phyloP scores from a whole-genome alignment of 1,140 invertebrate species.

The Tenebrio molitor region DNA sequence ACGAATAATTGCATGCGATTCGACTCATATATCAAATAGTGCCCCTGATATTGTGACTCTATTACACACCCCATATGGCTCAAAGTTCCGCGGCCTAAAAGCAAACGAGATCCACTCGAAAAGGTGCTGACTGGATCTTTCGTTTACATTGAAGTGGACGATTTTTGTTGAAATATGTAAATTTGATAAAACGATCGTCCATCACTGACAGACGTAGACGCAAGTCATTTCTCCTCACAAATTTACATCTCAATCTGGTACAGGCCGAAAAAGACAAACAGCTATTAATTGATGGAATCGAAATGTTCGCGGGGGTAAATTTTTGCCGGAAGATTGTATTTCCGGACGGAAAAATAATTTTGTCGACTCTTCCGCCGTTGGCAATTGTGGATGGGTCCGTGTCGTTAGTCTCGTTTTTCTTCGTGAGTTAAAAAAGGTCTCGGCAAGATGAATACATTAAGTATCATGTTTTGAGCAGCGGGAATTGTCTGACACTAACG shows the following conservation, averaged over 20 bases:
- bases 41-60: slow-evolving; percentile 13
- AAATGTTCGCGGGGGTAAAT: no score
- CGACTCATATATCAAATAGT: slow-evolving; percentile 25
- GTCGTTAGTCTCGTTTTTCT: no score
- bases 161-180: slow-evolving; percentile 66
- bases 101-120: slow-evolving; percentile 61
- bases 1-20: slow-evolving; percentile 33
- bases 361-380: no score
- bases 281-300: no score
- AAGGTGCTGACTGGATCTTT: slow-evolving; percentile 63
- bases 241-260: slow-evolving; percentile 10
- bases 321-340: no score
- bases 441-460: slow-evolving; percentile 49
- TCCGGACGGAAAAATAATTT: no score
- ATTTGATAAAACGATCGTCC: slow-evolving; percentile 56
- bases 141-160: slow-evolving; percentile 56
- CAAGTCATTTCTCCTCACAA: slow-evolving; percentile 12
- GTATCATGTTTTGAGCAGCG: slow-evolving; percentile 52
- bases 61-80: slow-evolving; percentile 19
- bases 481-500: slow-evolving; percentile 58
- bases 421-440: slow-evolving; percentile 38
- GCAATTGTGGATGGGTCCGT: no score
- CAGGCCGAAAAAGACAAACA: neutral
- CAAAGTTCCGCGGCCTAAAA: slow-evolving; percentile 21
- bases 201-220: slow-evolving; percentile 55